phyloP scores from a whole-genome alignment of 2,113 vertebrate species.

The Callaeas wilsoni region DNA sequence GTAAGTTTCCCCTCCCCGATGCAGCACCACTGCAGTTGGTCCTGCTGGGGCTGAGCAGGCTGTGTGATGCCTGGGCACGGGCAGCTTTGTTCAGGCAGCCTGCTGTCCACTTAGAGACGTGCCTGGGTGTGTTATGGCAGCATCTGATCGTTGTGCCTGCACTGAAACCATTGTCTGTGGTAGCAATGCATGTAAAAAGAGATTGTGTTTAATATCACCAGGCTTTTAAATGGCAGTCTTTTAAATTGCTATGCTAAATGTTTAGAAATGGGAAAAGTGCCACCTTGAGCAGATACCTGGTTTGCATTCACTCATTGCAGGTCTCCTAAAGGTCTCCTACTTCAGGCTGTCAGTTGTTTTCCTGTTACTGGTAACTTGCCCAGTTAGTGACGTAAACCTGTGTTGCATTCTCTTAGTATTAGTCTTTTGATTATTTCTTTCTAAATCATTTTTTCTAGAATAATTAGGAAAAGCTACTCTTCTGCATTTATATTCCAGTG shows the following conservation, averaged over 20 bases:
- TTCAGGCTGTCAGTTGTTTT: not conserved
- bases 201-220: not conserved
- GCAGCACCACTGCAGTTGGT: accelerated
- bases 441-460: not conserved
- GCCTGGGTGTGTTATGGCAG: accelerated
- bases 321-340: not conserved
- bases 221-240: not conserved
- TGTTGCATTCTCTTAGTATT: not conserved
- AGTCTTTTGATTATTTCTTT: not conserved
- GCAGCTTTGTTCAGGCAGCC: not conserved
- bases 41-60: not conserved
- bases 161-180: accelerated
- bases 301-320: not conserved
- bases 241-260: not conserved
- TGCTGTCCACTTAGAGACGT: too few species aligned
- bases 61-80: not conserved
- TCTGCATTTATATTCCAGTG: not conserved
- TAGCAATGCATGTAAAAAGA: accelerated
- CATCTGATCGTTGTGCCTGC: not conserved
- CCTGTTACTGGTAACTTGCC: not conserved
- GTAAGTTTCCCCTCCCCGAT: accelerated
- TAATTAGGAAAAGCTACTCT: not conserved
- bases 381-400: accelerated
- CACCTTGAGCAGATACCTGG: not conserved
- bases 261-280: not conserved